Percentiles rank a stretch among this genome's conserved stretches.
These are phyloP conservation scores for Diloba caeruleocephala DNA, from an alignment of 2,888 invertebrate genomes.

Conservation along the genomic window DNA sequence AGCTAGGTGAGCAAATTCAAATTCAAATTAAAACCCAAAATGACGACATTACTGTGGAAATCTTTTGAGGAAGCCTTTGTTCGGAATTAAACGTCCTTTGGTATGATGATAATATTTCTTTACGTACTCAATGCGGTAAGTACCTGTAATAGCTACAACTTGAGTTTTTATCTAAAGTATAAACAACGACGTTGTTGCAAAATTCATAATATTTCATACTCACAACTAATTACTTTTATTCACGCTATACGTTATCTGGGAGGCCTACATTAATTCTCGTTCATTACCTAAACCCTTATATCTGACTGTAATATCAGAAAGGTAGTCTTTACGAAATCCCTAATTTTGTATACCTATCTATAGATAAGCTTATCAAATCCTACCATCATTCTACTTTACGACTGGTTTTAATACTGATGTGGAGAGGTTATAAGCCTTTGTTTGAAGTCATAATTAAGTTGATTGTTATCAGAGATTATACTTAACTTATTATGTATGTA, in stretches of 20 bases:
- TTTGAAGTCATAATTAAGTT: slow-evolving; percentile 35
- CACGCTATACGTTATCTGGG: neutral
- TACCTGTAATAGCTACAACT: no score
- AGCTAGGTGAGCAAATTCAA: no score
- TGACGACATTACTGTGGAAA: no score
- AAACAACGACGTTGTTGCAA: no score
- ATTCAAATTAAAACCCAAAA: no score
- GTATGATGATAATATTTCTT: no score
- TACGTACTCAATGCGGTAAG: no score
- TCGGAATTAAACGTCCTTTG: no score
- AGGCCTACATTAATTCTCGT: slow-evolving; percentile 10
- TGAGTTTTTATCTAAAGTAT: no score
- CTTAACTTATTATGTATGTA: slow-evolving; percentile 20
- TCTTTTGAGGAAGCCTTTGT: no score
- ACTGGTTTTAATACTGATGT: slow-evolving; percentile 38
- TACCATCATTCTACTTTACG: slow-evolving; percentile 42
- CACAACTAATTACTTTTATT: neutral
- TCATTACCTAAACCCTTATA: slow-evolving; percentile 27
- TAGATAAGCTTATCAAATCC: slow-evolving; percentile 38
- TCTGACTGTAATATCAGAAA: slow-evolving; percentile 24
- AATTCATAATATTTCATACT: neutral
- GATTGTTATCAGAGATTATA: slow-evolving; percentile 33
- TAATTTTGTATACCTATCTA: slow-evolving; percentile 40
- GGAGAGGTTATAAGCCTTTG: slow-evolving; percentile 18
- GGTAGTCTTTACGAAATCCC: slow-evolving; percentile 34